Evolutionary conservation across 2,888 invertebrate species (phyloP), one percentile per base, ranked within the genome.

Genomic region (Athetis lepigone): DNA sequence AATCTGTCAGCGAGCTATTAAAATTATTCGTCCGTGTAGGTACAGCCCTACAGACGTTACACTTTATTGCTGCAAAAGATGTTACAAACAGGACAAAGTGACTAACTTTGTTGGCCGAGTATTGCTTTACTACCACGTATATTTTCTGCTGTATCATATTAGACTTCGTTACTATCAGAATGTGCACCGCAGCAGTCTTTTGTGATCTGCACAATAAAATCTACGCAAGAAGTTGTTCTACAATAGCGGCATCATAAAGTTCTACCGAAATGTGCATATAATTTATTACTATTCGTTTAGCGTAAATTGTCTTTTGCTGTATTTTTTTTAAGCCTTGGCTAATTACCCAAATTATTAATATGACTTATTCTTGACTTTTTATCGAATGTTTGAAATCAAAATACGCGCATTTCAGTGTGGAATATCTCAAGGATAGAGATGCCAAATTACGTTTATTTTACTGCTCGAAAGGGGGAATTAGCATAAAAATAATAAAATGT

Each of bases 1-100:
- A 94, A 94, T 94, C 90, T 91, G 93, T 93, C 92, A 92, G 91
- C 86, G 85, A 83, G 86, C 90, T 88, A 92, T 94, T 93, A 94
- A 95, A 94, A 90, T 92, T 92, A 92, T 90, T 94, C 94, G 90
- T 85, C 91, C 92, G 90, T 90, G 85, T 33, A 33, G 33, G 33
- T 87, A 82, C 81, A 82, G 82, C 82, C 78, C 83, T 77, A 82
- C 76, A 80, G 79, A 85, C 85, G 84, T 87, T 87, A 90, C 81
- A 83, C 81, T 90, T 89, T 90, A 91, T 85, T 83, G 77, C 81
- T 77, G 64, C 71, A 69, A 77, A 82, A 82, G 78, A 85, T 81
- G 83, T 80, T 80, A 72, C 74, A 63, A 77, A 75, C 59, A 60
- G 58, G 70, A 74, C 72, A 79, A 75, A 73, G 76, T 51, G 55